phyloP scores from a whole-genome alignment of 53 echinoderm and acorn worm genomes.

The Crossaster papposus region DNA sequence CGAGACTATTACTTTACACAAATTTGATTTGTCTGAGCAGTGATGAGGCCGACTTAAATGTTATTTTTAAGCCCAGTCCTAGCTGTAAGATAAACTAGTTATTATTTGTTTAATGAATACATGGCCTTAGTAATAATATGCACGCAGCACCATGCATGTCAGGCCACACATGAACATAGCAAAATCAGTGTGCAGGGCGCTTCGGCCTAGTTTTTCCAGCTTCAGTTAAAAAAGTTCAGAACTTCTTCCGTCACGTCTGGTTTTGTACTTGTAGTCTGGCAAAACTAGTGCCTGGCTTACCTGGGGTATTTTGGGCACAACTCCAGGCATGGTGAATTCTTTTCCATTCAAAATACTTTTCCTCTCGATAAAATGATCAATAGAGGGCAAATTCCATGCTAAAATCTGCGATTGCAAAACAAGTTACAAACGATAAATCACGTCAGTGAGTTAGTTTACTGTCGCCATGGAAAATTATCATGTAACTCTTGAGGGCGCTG shows the following conservation, averaged over 20 bases:
- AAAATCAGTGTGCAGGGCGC: too few species aligned
- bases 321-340: constrained; percentile 69
- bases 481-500: constrained; percentile 44
- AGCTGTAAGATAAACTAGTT: too few species aligned
- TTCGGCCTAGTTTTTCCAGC: too few species aligned
- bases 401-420: not conserved
- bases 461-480: constrained; percentile 46
- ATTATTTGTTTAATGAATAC: too few species aligned
- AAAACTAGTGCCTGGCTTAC: constrained; percentile 33
- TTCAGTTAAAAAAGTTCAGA: too few species aligned
- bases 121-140: too few species aligned
- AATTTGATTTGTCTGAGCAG: too few species aligned
- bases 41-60: too few species aligned
- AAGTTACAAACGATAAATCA: not conserved
- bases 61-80: too few species aligned
- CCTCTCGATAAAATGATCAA: not conserved
- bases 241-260: not conserved
- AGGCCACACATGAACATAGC: too few species aligned
- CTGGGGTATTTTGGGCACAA: constrained; percentile 80
- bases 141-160: too few species aligned
- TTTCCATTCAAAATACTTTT: not conserved
- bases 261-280: not conserved
- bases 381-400: not conserved
- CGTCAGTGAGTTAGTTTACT: not conserved
- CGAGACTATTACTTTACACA: too few species aligned